Conservation (phyloP, 2,888 invertebrate genomes). For the Protonemura montana region DNA sequence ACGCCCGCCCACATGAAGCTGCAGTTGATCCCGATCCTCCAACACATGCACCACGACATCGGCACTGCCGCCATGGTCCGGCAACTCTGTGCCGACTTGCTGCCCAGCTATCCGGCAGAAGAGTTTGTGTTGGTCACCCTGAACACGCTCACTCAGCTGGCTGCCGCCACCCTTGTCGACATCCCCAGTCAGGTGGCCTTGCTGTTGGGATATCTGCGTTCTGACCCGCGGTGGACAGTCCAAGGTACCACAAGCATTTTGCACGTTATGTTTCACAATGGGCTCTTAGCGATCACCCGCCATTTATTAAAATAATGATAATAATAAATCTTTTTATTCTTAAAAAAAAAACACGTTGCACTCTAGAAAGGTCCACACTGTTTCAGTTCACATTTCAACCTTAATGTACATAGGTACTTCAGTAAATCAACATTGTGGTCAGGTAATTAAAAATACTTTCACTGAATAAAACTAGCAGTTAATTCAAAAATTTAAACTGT, state of each 20-base stretch:
- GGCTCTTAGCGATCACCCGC: too few species aligned
- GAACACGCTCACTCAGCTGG: slow-evolving; percentile 85
- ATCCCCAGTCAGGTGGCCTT: slow-evolving; percentile 83
- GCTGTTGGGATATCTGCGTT: slow-evolving; percentile 71
- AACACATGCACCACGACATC: slow-evolving; percentile 90
- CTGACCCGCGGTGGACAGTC: slow-evolving; percentile 75
- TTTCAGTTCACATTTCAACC: too few species aligned
- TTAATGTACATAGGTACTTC: too few species aligned
- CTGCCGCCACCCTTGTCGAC: slow-evolving; percentile 87
- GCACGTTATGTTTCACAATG: too few species aligned
- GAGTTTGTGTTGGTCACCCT: slow-evolving; percentile 84
- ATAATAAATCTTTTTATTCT: too few species aligned
- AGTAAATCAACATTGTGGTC: too few species aligned
- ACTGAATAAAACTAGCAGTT: too few species aligned
- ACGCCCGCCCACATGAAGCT: slow-evolving; percentile 92
- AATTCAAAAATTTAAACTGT: too few species aligned
- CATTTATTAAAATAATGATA: too few species aligned
- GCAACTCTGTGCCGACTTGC: slow-evolving; percentile 73
- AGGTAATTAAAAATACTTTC: too few species aligned
- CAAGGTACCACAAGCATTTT: slow-evolving; percentile 58
- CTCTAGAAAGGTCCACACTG: too few species aligned
- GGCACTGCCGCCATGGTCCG: slow-evolving; percentile 78
- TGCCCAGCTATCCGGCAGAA: slow-evolving; percentile 80
- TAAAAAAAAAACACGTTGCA: too few species aligned
- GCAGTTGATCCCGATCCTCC: slow-evolving; percentile 86